Evolutionary conservation across 2,113 vertebrate genomes (phyloP), one percentile per base, ranked within the genome.

Genomic region (Cichladusa arquata): DNA sequence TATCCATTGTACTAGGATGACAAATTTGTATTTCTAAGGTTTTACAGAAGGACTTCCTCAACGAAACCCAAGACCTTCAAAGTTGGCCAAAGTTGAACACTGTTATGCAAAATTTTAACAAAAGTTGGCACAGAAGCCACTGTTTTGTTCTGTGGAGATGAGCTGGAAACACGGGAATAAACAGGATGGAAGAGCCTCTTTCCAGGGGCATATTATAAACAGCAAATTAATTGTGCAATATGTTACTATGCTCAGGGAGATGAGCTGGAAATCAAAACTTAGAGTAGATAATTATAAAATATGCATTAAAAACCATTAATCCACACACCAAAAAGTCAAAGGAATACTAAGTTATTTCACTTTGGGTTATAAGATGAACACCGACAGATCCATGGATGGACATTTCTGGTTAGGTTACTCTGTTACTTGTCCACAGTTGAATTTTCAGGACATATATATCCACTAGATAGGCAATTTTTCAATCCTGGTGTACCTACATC

Each of bases 191-290:
- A 84, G 44, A 91, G 25, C 64, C 65, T 76, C 34, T 81, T 81
- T 84, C 64, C 74, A 94, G 61, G 90, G 93, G 56, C 96, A 50
- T 64, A 61, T 31, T 80, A 51, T 88, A 97, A 98, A 97, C 73
- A 97, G 88, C 47, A 95, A 91, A 97, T 80, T 45, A 64, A 69
- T 82, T 91, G 83, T 86, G 70, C 84, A 80, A 57, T 83, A 69
- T 81, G 67, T 66, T 85, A 66, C 45, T 47, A n/a, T 69, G 40
- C 38, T 85, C 28, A 73, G 54, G 36, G 40, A 89, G 81, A 72
- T n/a, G 25, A 89, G 67, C 38, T 67, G 69, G 22, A 91, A 93
- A 92, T 36, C 50, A 77, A 78, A 87, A 81, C 36, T 56, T 87
- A 58, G 51, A 88, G 47, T 12, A 67, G 29, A 86, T 44, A 77